Conservation (phyloP, 2,797 vertebrate species). For the Crenuchus spilurus region DNA sequence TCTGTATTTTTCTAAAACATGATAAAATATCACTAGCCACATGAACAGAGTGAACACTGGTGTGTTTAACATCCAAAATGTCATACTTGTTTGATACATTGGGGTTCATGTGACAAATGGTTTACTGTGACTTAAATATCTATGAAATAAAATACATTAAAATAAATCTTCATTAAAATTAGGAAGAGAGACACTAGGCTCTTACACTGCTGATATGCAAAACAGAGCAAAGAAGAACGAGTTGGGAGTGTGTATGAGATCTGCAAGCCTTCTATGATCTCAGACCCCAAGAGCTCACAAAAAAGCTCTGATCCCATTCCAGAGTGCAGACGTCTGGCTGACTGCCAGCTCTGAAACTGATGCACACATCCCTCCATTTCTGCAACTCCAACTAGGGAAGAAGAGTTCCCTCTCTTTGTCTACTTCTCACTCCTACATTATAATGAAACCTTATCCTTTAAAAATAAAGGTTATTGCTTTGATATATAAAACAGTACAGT, state of each 20-base stretch:
- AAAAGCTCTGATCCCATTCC: constrained; percentile 69
- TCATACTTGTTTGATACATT: no score
- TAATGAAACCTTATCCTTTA: constrained; percentile 23
- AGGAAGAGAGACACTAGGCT: no score
- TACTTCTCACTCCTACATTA: constrained; percentile 12
- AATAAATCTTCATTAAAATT: no score
- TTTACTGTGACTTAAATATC: no score
- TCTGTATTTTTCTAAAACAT: no score
- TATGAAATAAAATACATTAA: no score
- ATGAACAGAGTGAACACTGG: no score
- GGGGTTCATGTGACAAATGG: no score
- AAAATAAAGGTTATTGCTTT: background rate
- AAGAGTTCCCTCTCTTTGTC: constrained; percentile 35
- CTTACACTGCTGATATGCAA: background rate
- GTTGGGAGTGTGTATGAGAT: constrained; percentile 23
- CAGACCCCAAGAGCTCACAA: constrained; percentile 64
- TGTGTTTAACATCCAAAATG: no score
- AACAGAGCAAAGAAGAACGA: background rate
- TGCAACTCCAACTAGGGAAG: constrained; percentile 12
- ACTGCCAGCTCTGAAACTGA: constrained; percentile 49
- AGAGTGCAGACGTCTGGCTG: constrained; percentile 63
- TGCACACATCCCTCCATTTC: constrained; percentile 15
- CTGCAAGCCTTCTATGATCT: constrained; percentile 64
- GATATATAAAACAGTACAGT: no score
- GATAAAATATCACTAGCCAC: no score